phyloP scores from a whole-genome alignment of 2,888 invertebrate genomes.

The Amorpha juglandis region DNA sequence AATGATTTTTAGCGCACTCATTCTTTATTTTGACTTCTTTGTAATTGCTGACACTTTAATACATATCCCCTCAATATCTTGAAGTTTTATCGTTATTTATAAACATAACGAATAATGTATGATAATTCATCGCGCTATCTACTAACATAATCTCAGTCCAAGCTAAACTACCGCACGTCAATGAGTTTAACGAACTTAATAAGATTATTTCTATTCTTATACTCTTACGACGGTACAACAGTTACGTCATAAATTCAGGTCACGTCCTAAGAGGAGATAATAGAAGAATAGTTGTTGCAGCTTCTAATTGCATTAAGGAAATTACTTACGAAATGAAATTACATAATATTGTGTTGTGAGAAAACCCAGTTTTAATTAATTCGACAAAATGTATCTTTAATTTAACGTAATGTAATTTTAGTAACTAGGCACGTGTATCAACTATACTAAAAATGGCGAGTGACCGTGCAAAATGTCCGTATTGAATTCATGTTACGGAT shows the following conservation, averaged over 20 bases:
- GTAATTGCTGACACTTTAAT: neutral
- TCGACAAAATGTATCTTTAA: neutral
- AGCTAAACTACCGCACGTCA: conserved; percentile 3
- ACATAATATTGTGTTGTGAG: neutral
- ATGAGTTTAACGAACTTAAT: conserved; percentile 22
- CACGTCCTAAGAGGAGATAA: neutral
- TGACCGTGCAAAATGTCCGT: no score
- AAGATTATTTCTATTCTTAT: conserved; percentile 18
- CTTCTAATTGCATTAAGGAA: neutral
- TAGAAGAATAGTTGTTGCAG: neutral
- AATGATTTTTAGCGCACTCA: neutral
- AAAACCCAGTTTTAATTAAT: neutral
- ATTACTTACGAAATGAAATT: neutral
- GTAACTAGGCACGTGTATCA: no score
- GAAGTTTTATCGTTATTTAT: conserved; percentile 2
- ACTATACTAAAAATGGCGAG: no score
- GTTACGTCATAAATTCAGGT: neutral
- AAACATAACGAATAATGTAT: neutral
- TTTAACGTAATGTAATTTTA: no score
- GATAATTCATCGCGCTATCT: neutral
- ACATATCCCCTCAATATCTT: neutral
- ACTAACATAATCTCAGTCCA: conserved; percentile 1
- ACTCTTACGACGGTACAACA: neutral
- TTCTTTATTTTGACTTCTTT: neutral
- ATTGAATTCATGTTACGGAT: no score